Percentiles rank a stretch among this genome's conserved stretches.
These are phyloP conservation scores for Amblyornis subalaris DNA, from an alignment of 2,113 vertebrate genomes.

Conservation along the genomic window DNA sequence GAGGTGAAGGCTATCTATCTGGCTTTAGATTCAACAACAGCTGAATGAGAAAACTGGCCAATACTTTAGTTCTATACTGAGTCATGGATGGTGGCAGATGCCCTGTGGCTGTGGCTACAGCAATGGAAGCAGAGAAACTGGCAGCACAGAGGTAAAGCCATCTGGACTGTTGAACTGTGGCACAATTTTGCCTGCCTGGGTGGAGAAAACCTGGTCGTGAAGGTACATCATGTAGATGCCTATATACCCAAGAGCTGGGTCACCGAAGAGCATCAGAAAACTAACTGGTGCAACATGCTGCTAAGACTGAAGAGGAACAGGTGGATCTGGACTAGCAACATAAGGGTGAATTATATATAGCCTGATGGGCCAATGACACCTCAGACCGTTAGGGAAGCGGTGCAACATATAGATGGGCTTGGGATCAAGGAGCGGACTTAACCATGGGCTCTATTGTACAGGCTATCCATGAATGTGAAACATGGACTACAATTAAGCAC, in stretches of 20 bases:
- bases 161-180: neutral
- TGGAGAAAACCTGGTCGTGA: neutral
- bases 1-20: neutral
- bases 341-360: neutral
- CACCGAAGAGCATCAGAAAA: neutral
- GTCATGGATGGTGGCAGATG: neutral
- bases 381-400: neutral
- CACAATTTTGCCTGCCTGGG: neutral
- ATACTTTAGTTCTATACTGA: neutral
- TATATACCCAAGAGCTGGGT: neutral
- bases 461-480: neutral
- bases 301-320: neutral
- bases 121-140: neutral
- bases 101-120: neutral
- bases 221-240: neutral
- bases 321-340: neutral
- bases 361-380: neutral
- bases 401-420: neutral
- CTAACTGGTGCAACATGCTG: neutral
- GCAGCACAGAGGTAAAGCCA: neutral
- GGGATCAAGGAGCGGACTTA: neutral
- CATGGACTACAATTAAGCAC: no score
- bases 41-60: neutral
- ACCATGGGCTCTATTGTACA: neutral
- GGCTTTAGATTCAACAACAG: neutral